Percentiles rank a stretch among this genome's conserved stretches.
Conservation (phyloP, 2,113 vertebrate species). For the Orcinus orca region DNA sequence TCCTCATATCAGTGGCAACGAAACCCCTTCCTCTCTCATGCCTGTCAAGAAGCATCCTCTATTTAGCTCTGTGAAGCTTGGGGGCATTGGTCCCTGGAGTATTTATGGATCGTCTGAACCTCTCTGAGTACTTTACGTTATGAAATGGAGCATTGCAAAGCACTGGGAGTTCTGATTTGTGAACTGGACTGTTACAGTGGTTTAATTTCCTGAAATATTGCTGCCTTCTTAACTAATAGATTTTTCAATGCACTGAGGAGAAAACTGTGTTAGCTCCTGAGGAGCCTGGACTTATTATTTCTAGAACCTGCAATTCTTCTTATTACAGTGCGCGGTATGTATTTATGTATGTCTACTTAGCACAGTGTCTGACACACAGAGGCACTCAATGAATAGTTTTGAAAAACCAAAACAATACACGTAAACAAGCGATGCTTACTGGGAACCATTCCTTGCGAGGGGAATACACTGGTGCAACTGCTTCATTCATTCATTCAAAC, state of each 20-base stretch:
- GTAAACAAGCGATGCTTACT: not conserved
- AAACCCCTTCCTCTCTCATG: rapidly evolving
- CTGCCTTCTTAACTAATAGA: constrained; percentile 41
- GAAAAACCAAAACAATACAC: not conserved
- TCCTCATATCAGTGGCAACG: not conserved
- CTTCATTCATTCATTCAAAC: not conserved
- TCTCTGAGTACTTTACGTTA: constrained; percentile 5
- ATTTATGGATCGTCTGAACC: not conserved
- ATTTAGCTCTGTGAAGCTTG: not conserved
- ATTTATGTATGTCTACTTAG: not conserved
- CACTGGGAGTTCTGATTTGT: constrained; percentile 53
- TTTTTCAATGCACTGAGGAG: constrained; percentile 61
- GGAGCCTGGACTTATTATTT: constrained; percentile 55
- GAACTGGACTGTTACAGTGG: constrained; percentile 56
- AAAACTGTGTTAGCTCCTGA: constrained; percentile 68
- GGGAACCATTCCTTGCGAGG: not conserved
- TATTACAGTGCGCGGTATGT: not conserved
- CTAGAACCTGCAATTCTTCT: constrained; percentile 45
- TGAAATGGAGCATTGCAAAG: constrained; percentile 42
- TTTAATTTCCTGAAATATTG: constrained; percentile 71
- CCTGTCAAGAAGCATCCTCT: not conserved
- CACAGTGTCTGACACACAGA: not conserved
- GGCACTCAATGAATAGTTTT: not conserved
- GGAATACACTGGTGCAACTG: not conserved
- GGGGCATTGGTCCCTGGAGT: not conserved